Evolutionary conservation across 2,888 invertebrate species (phyloP), one percentile per base, ranked within the genome.

Genomic region (Harpagoxenus sublaevis): DNA sequence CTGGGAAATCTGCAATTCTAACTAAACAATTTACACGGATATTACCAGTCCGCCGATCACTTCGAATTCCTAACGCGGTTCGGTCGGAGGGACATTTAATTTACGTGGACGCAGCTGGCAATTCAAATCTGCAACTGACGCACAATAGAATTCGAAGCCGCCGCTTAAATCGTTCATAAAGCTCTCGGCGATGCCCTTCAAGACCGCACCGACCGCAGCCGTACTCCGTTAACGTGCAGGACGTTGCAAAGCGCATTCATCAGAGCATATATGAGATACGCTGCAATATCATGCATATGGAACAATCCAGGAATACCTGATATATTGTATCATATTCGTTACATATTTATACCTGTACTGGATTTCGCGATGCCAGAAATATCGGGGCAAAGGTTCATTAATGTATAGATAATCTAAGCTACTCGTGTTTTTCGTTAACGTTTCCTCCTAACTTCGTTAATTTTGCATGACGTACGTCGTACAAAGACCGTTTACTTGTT

Each of bases 121-220:
- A 92, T 92, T 92, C 87, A 91, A 91, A 92, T 93, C 87, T 79
- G 87, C 89, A 92, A 93, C 91, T 91, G 89, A 86, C 62, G 83
- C 77, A 92, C 91, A 92, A 92, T 92, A 84, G 90, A 81, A 85
- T 88, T 87, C 87, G 86, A 87, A 86, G 87, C 66, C 77, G 84
- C 84, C 87, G 83, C 85, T 90, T 84, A 83, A 86, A 74, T 57
- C 79, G 68, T 62, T 84, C 73, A 89, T 85, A 89, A 91, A 89
- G 77, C 82, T 70, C 71, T 70, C 71, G 42, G 10, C 8, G 51
- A 15, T 66, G 35, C 39, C 15, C 68, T 55, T 73, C 60, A 73
- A 73, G 74, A 74, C 57, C 51, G 45, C 18, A 12, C 6, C 15
- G 57, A 74, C 57, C 51, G 23, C 12, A 28, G 9, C 15, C 39